Conservation (phyloP, 1,140 invertebrate genomes). For the Aradophagus sp. region DNA sequence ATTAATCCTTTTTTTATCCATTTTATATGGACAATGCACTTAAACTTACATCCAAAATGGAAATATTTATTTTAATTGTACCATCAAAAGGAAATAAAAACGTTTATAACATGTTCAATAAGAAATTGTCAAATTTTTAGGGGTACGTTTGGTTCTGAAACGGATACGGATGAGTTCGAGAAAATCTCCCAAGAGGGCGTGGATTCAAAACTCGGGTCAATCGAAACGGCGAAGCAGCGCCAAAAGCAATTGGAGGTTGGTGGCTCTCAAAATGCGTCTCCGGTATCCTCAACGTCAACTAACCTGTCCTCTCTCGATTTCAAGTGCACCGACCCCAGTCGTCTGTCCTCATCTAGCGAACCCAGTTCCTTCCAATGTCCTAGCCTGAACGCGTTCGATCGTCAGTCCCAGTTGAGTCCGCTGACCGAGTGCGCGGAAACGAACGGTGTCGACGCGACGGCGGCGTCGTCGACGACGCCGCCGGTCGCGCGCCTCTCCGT, state of each 20-base stretch:
- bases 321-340: slow-evolving; percentile 64
- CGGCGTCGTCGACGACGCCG: slow-evolving; percentile 20
- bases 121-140: too few relatives aligned
- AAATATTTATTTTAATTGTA: too few relatives aligned
- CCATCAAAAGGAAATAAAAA: too few relatives aligned
- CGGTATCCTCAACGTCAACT: slow-evolving; percentile 68
- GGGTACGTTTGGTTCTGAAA: slow-evolving; percentile 85
- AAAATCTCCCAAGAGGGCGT: slow-evolving; percentile 80
- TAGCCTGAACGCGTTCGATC: slow-evolving; percentile 61
- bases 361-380: slow-evolving; percentile 68
- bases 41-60: too few relatives aligned
- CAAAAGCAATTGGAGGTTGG: slow-evolving; percentile 74
- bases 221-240: slow-evolving; percentile 61
- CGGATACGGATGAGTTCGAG: slow-evolving; percentile 88
- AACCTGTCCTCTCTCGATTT: slow-evolving; percentile 68
- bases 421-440: slow-evolving; percentile 67
- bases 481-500: slow-evolving; percentile 22
- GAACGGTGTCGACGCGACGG: slow-evolving; percentile 29
- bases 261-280: slow-evolving; percentile 70
- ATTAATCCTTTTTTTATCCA: too few relatives aligned
- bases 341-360: slow-evolving; percentile 66
- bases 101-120: too few relatives aligned
- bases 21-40: too few relatives aligned
- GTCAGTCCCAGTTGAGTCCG: slow-evolving; percentile 66
- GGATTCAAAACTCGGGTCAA: slow-evolving; percentile 70